Conservation (phyloP, 2,888 invertebrate species). For the Rhagonycha fulva region DNA sequence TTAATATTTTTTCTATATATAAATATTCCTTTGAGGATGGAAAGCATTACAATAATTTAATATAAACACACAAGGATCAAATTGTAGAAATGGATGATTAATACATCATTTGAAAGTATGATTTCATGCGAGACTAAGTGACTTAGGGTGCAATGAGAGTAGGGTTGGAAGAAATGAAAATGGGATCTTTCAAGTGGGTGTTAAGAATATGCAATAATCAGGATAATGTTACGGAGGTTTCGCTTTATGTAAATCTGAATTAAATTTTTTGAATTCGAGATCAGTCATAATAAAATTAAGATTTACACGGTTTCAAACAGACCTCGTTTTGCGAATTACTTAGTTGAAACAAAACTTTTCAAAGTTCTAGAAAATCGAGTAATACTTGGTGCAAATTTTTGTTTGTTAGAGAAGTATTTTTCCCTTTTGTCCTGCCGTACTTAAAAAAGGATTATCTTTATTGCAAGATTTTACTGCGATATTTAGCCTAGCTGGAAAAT, state of each 20-base stretch:
- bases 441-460: background rate
- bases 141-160: background rate
- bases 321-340: background rate
- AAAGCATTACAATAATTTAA: background rate
- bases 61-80: background rate
- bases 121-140: background rate
- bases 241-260: background rate
- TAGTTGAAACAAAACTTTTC: no score
- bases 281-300: background rate
- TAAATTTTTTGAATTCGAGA: background rate
- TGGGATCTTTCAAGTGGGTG: background rate
- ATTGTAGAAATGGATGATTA: background rate
- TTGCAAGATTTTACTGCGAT: background rate
- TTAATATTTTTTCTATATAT: background rate
- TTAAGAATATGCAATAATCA: background rate
- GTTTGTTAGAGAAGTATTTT: no score
- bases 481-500: background rate
- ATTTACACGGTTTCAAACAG: background rate
- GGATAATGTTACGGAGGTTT: background rate
- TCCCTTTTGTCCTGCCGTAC: background rate
- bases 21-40: background rate
- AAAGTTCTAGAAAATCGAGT: no score
- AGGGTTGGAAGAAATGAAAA: background rate
- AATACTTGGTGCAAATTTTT: no score
- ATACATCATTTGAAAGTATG: background rate